These are phyloP conservation scores for Sphyrna mokarran DNA, from an alignment of 2,113 vertebrate genomes.

Conservation along the genomic window DNA sequence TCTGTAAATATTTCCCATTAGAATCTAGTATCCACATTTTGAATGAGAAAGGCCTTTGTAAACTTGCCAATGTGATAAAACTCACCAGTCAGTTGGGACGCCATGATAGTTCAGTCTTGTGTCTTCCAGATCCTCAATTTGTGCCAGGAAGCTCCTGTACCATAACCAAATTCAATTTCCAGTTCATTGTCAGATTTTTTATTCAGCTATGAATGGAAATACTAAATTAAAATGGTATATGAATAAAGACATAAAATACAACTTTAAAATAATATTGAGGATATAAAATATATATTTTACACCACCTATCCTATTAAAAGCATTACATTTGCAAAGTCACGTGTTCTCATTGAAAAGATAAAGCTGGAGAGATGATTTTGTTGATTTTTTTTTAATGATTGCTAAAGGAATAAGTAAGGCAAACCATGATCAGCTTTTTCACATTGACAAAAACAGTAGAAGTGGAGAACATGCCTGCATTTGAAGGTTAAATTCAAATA, in stretches of 20 bases:
- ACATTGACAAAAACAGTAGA: neutral
- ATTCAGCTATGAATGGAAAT: neutral
- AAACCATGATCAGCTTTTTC: neutral
- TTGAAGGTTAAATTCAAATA: conserved; percentile 14
- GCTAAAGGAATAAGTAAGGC: neutral
- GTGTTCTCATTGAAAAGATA: neutral
- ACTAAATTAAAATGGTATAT: neutral
- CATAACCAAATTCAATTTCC: neutral
- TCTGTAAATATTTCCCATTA: neutral
- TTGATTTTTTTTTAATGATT: neutral
- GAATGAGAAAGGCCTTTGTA: neutral
- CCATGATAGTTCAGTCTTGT: neutral
- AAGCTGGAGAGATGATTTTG: neutral
- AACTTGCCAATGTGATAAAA: neutral
- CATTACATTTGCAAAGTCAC: neutral
- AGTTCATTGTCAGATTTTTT: neutral
- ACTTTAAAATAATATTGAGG: neutral
- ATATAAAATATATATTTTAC: neutral
- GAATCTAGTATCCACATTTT: neutral
- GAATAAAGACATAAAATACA: neutral
- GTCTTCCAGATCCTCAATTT: neutral
- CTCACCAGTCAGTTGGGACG: neutral
- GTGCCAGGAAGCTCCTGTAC: neutral
- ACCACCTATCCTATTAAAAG: neutral
- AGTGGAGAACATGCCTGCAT: too few species aligned